Base-by-base conservation (phyloP, 92 coral and sea anemone genomes). In the Umimayanthus kanabou region DNA sequence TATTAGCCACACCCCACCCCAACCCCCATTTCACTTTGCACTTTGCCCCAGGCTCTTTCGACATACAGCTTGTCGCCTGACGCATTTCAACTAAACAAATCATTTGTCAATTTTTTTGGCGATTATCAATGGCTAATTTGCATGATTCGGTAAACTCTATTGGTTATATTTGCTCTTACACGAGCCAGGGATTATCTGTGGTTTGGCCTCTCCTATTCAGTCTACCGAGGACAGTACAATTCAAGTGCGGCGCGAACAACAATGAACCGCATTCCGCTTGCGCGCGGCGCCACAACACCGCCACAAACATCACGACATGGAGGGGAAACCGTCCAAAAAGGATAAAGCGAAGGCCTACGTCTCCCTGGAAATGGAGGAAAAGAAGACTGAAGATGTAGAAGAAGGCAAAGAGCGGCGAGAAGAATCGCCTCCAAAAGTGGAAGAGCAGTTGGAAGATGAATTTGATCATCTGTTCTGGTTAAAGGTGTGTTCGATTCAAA, bases 381-480 rank as follows among this genome's bases (percentile, higher is more conserved):
- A 83, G 83, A 75, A 61, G 58, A 53, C 89, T 28, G 92, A 92
- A 43, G 45, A 82, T 23, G 77, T 57, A 4, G 47, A 71, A 65
- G 45, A 74, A 79, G 74, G 76, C 39, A 80, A 58, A 50, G 87
- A 85, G 58, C 78, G 91, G 49, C 78, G 91, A 39, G 39, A 47
- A n/a, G 50, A 76, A 23, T 55, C 85, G 81, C 84, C 81, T 69
- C 67, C 71, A 73, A 23, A 45, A 53, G 89, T 71, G 9, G 84
- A 75, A 75, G 89, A 87, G 26, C 89, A 84, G 7, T 28, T 93
- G n/a, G 94, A 86, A 22, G 79, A 87, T 49, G 84, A 89, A 15
- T 80, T 91, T 37, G 91, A 93, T 70, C 94, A 91, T 58, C 88
- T 86, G 33, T 93, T 93, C 70, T 93, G 96, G 96, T 80, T 76